Conservation (phyloP, 2,888 invertebrate species). For the Acrocyrtus sp. region DNA sequence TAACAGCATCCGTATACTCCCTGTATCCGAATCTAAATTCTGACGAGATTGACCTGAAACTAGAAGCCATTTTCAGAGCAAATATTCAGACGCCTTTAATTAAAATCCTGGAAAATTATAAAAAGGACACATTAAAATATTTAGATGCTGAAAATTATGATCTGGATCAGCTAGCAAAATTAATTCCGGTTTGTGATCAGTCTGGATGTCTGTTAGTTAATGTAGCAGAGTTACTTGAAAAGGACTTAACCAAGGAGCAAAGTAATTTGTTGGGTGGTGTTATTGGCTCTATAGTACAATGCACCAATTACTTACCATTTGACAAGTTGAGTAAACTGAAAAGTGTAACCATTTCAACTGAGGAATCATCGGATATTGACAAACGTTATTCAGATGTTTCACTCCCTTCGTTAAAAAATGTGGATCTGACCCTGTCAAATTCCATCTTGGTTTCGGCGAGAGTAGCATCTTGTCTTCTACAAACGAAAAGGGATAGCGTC, state of each 20-base stretch:
- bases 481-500: constrained; percentile 6
- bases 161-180: constrained; percentile 15
- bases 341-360: not conserved
- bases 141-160: constrained; percentile 32
- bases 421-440: constrained; percentile 17
- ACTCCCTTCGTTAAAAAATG: not conserved
- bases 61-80: too few relatives aligned
- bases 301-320: constrained; percentile 11
- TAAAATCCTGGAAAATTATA: too few relatives aligned
- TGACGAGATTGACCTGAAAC: constrained; percentile 31
- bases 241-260: not conserved
- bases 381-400: constrained; percentile 7
- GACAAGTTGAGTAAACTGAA: not conserved
- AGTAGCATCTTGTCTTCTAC: constrained; percentile 29
- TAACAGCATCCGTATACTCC: constrained; percentile 18
- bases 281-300: constrained; percentile 7
- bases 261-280: not conserved
- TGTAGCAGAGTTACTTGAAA: constrained; percentile 17
- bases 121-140: constrained; percentile 9
- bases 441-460: constrained; percentile 25
- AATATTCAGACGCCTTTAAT: too few relatives aligned
- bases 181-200: not conserved
- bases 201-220: constrained; percentile 12
- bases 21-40: constrained; percentile 21
- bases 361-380: constrained; percentile 18